Percentiles rank a stretch among this genome's conserved stretches.
Evolutionary conservation across 1,140 invertebrate species (phyloP).

Genomic region (Meloidogyne exigua): DNA sequence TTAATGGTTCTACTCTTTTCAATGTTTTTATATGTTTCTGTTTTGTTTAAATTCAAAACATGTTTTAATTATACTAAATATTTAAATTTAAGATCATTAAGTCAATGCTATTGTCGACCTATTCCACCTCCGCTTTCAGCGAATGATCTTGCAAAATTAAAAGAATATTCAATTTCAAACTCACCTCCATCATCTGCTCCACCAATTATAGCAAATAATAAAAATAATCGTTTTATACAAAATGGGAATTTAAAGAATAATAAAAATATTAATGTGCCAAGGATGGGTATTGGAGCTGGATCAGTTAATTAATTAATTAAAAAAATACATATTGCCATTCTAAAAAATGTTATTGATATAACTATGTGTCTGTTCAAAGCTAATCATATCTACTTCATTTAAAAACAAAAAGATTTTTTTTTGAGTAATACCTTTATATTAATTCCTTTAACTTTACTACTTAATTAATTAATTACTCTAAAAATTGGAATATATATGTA

Average conservation of each 20-base stretch:
- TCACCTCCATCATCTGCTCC: background rate
- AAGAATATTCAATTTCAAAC: background rate
- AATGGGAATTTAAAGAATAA: background rate
- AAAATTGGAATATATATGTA: too few relatives aligned
- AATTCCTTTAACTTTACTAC: too few relatives aligned
- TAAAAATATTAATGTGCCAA: background rate
- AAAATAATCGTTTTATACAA: background rate
- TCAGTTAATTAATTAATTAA: background rate
- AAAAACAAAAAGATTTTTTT: too few relatives aligned
- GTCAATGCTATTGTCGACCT: background rate
- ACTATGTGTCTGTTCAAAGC: background rate
- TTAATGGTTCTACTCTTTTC: too few relatives aligned
- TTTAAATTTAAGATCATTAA: background rate
- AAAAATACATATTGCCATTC: background rate
- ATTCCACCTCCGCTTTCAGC: background rate
- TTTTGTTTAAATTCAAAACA: too few relatives aligned
- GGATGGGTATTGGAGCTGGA: background rate
- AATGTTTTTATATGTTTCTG: background rate
- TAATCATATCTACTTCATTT: background rate
- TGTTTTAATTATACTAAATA: background rate
- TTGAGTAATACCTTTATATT: too few relatives aligned
- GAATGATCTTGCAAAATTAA: background rate
- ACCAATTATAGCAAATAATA: background rate
- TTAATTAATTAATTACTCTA: too few relatives aligned
- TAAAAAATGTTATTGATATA: background rate